phyloP scores from a whole-genome alignment of 64 coral and sea anemone species.

The Montipora foliosa region DNA sequence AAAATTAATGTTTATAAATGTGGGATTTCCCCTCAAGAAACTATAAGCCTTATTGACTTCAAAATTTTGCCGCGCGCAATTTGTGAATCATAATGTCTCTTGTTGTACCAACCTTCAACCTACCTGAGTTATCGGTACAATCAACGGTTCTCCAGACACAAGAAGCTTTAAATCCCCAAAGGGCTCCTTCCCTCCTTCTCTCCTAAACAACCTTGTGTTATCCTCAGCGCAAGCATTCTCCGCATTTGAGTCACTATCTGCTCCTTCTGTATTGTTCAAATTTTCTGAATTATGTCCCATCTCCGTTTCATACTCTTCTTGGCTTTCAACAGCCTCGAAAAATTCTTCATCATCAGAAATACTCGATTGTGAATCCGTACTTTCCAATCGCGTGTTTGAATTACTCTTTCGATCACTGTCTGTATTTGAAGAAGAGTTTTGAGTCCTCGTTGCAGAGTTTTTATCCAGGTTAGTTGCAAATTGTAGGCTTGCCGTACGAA shows the following conservation, averaged over 20 bases:
- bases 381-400: neutral
- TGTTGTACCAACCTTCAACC: neutral
- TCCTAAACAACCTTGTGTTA: neutral
- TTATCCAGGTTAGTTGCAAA: neutral
- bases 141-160: slow-evolving; percentile 78
- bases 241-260: slow-evolving; percentile 10
- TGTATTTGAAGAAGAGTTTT: neutral
- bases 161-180: slow-evolving; percentile 89
- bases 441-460: slow-evolving; percentile 34
- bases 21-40: too few species aligned
- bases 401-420: slow-evolving; percentile 25
- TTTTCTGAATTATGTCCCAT: neutral
- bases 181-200: slow-evolving; percentile 79
- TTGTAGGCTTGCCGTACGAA: slow-evolving; percentile 41
- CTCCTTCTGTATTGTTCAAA: neutral
- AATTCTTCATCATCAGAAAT: slow-evolving; percentile 89
- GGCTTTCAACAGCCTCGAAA: slow-evolving; percentile 94
- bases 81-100: too few species aligned
- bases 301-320: slow-evolving; percentile 47
- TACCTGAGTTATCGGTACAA: slow-evolving; percentile 95
- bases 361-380: slow-evolving; percentile 11
- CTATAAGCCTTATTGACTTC: too few species aligned
- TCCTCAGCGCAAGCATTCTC: neutral
- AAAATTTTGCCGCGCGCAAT: too few species aligned
- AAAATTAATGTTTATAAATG: too few species aligned